Evolutionary conservation across 2,113 vertebrate genomes (phyloP), one percentile per base, ranked within the genome.

Genomic region (Polypterus senegalus): DNA sequence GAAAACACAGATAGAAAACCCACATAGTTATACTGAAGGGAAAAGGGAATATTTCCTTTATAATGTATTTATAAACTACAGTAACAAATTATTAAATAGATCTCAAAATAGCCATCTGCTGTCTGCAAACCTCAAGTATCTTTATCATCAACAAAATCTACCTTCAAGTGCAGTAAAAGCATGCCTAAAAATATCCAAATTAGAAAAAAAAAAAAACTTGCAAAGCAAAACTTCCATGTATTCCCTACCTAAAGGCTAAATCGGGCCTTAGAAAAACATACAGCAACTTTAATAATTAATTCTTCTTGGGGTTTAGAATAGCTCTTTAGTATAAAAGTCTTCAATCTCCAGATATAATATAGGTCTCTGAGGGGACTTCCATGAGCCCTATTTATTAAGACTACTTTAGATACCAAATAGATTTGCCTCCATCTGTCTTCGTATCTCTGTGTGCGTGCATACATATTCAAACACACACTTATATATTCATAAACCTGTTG

Each of bases 81-180:
- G 79, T 70, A 79, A 59, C 61, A 65, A 79, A 80, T 76, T 76
- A 79, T 78, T 72, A 71, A 77, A 79, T 78, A 79, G 77, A 76
- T 73, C 69, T 69, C 73, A 67, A 75, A 82, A 85, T 80, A 74
- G 77, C 81, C 48, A 44, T 61, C 73, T 68, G 71, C 76, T 69
- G 54, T 77, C 77, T 77, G 73, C 73, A 77, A 60, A 73, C 73
- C 73, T 71, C 54, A 69, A 68, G 62, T 81, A 84, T 85, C 81
- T 68, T 82, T 86, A 83, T 86, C 83, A 84, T 84, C 81, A 83
- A 81, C 83, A 81, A 78, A 85, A 87, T 81, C 82, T 76, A 74
- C 73, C 75, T 79, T 84, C 81, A 82, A 74, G 84, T 77, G 70
- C 79, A 71, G 78, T 81, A 75, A 86, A 79, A 83, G 78, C 79